Conservation (phyloP, 2,113 vertebrate species). For the Alethe castanea region DNA sequence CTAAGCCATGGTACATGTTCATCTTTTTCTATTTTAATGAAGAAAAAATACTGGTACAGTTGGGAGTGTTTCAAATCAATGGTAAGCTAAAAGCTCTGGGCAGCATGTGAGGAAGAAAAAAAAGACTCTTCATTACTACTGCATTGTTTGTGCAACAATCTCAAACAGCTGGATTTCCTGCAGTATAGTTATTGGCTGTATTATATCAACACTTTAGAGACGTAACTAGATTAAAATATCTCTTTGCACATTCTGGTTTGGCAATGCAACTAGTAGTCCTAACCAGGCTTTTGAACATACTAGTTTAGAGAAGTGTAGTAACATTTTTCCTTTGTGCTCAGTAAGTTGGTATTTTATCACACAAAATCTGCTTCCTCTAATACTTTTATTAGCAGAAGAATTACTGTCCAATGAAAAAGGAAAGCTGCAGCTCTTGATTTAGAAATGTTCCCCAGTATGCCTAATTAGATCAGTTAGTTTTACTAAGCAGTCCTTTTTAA, state of each 20-base stretch:
- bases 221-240: not conserved
- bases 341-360: not conserved
- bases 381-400: not conserved
- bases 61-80: not conserved
- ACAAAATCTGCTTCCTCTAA: not conserved
- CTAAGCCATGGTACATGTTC: not conserved
- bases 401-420: not conserved
- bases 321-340: not conserved
- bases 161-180: constrained; percentile 2
- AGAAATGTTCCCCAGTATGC: not conserved
- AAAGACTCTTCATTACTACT: not conserved
- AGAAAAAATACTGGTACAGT: not conserved
- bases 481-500: not conserved
- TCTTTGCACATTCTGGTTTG: not conserved
- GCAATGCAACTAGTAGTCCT: not conserved
- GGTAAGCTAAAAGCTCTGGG: not conserved
- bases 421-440: not conserved
- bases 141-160: not conserved
- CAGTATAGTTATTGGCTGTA: not conserved
- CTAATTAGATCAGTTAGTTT: not conserved
- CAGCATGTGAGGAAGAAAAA: not conserved
- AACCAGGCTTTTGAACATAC: not conserved
- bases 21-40: not conserved
- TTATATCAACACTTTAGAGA: not conserved
- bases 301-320: not conserved